phyloP scores from a whole-genome alignment of 2,888 invertebrate species.

The Hermodice carunculata region DNA sequence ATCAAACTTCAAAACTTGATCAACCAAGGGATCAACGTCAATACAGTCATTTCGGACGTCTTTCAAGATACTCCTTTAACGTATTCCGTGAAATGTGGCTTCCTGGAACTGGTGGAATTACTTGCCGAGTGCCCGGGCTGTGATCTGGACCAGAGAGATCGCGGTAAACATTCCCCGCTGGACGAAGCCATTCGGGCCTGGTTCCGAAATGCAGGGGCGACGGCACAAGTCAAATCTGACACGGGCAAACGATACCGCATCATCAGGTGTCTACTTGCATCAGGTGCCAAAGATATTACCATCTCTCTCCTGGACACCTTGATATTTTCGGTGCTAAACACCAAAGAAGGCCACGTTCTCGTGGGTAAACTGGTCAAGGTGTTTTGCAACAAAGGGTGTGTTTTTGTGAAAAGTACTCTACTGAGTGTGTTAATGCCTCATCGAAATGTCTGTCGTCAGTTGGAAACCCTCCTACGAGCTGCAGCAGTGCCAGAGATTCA shows the following conservation, averaged over 20 bases:
- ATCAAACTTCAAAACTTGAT: constrained; percentile 8
- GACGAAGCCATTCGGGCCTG: constrained; percentile 28
- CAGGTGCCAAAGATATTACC: constrained; percentile 15
- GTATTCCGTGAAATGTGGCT: constrained; percentile 23
- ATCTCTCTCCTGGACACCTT: constrained; percentile 8
- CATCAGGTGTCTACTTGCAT: constrained; percentile 17
- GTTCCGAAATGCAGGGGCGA: constrained; percentile 12
- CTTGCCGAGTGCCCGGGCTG: constrained; percentile 11
- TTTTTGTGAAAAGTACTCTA: constrained; percentile 4
- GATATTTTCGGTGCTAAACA: constrained; percentile 6
- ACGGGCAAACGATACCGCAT: constrained; percentile 21
- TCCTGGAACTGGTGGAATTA: constrained; percentile 31
- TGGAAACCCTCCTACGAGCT: background rate
- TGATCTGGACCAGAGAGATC: constrained; percentile 12
- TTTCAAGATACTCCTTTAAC: constrained; percentile 24
- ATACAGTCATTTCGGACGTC: constrained; percentile 18
- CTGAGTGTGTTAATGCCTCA: constrained; percentile 13
- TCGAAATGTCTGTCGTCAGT: background rate
- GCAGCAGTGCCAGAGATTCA: constrained; percentile 13
- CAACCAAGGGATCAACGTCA: constrained; percentile 17
- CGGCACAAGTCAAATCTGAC: background rate
- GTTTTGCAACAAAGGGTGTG: constrained; percentile 8
- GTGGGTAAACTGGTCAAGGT: constrained; percentile 21
- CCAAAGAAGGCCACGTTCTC: background rate
- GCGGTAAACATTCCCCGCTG: constrained; percentile 22